Conservation (phyloP, 2,888 invertebrate genomes). For the Octonoba sinensis region DNA sequence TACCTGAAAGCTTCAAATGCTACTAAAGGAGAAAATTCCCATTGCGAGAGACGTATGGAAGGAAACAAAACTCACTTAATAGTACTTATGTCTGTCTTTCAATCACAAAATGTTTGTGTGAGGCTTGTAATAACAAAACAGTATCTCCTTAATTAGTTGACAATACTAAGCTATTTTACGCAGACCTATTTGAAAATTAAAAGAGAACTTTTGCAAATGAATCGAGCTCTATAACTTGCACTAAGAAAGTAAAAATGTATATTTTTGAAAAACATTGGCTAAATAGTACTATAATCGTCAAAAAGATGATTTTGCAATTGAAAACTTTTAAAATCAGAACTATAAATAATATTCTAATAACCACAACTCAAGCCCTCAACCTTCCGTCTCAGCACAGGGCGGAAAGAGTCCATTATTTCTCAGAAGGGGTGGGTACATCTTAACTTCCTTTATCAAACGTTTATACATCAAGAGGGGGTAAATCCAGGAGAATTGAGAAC, state of each 20-base stretch:
- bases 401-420: slow-evolving; percentile 60
- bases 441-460: slow-evolving; percentile 62
- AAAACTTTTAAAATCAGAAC: slow-evolving; percentile 10
- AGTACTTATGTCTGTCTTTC: too few species aligned
- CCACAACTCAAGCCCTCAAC: slow-evolving; percentile 19
- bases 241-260: too few species aligned
- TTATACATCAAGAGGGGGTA: slow-evolving; percentile 24
- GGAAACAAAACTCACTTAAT: too few species aligned
- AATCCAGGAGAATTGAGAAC: slow-evolving; percentile 9
- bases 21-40: too few species aligned
- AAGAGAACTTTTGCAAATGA: too few species aligned
- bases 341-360: slow-evolving; percentile 59
- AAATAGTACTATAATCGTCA: background rate
- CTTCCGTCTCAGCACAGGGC: slow-evolving; percentile 31
- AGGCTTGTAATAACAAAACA: too few species aligned
- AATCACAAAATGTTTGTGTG: too few species aligned
- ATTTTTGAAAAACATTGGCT: too few species aligned
- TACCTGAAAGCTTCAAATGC: too few species aligned
- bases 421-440: slow-evolving; percentile 51
- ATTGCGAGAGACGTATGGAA: too few species aligned
- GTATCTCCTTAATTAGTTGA: background rate
- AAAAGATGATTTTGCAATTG: background rate
- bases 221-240: too few species aligned
- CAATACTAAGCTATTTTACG: background rate
- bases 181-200: too few species aligned